Percentiles rank a stretch among this genome's conserved stretches.
Evolutionary conservation across 2,113 vertebrate genomes (phyloP).

Genomic region (Scomber scombrus): DNA sequence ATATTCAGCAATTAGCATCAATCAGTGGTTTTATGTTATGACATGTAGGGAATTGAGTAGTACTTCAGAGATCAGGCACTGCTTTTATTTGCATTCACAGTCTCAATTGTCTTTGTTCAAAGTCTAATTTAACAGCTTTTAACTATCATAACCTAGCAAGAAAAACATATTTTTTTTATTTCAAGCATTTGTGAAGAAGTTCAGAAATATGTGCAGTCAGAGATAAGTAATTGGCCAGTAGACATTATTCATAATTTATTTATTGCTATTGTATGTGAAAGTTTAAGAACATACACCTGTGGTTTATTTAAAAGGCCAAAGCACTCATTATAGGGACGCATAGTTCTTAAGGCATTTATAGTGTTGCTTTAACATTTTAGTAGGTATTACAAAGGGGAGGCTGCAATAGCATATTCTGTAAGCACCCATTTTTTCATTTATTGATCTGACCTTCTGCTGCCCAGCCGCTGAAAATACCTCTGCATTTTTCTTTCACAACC

Average conservation of each 20-base stretch:
- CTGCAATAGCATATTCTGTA: conserved; percentile 64
- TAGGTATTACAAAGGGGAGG: conserved; percentile 59
- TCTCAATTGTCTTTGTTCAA: conserved; percentile 17
- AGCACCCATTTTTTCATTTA: conserved; percentile 72
- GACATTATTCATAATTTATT: conserved; percentile 9
- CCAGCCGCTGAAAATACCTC: conserved; percentile 57
- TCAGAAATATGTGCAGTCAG: conserved; percentile 20
- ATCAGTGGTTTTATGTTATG: conserved; percentile 16
- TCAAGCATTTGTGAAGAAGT: not conserved
- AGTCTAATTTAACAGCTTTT: not conserved
- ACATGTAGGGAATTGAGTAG: conserved; percentile 9
- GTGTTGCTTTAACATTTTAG: conserved; percentile 69
- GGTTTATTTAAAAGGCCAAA: conserved; percentile 51
- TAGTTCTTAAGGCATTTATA: conserved; percentile 49
- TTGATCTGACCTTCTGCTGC: conserved; percentile 82
- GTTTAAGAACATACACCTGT: conserved; percentile 31
- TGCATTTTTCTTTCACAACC: conserved; percentile 52
- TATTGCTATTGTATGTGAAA: conserved; percentile 1
- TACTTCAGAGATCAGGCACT: conserved; percentile 26
- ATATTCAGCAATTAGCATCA: conserved; percentile 21
- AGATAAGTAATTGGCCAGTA: conserved; percentile 16
- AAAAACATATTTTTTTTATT: too few relatives aligned
- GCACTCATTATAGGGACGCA: conserved; percentile 15
- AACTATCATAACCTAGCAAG: conserved; percentile 1
- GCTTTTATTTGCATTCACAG: not conserved